A percentile compares a stretch with the other conserved stretches of the same genome.
Conservation (phyloP, 1,140 invertebrate genomes). For the Lanistes nyassanus region DNA sequence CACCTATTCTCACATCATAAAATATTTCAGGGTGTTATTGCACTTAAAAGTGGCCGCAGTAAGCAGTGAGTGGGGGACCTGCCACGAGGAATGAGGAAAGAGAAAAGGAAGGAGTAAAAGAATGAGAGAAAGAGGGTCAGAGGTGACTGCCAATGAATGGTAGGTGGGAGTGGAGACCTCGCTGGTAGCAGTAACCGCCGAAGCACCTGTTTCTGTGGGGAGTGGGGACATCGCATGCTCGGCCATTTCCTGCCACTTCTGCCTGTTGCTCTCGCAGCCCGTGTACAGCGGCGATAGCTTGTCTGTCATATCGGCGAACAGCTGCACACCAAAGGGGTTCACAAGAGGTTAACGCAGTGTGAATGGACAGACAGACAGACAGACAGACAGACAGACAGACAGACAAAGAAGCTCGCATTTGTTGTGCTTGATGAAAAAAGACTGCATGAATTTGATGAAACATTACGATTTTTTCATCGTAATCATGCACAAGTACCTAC, state of each 20-base stretch:
- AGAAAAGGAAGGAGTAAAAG: not conserved
- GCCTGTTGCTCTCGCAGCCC: slow-evolving; percentile 86
- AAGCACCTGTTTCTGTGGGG: slow-evolving; percentile 16
- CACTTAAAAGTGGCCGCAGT: too few species aligned
- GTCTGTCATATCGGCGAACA: slow-evolving; percentile 88
- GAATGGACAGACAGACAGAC: not conserved
- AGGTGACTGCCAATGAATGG: too few species aligned
- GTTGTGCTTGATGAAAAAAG: too few species aligned
- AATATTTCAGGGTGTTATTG: too few species aligned
- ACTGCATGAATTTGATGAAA: too few species aligned
- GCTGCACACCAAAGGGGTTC: slow-evolving; percentile 69
- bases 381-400: not conserved
- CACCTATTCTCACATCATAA: too few species aligned
- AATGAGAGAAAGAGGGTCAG: not conserved
- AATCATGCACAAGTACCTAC: too few species aligned
- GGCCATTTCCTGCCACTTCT: slow-evolving; percentile 90
- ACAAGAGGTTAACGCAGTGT: too few species aligned
- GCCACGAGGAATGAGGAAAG: not conserved
- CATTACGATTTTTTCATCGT: too few species aligned
- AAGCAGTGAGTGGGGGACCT: too few species aligned
- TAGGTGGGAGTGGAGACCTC: not conserved
- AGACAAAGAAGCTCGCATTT: not conserved
- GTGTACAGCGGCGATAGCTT: slow-evolving; percentile 89
- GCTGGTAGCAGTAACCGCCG: slow-evolving; percentile 2
- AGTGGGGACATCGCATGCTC: slow-evolving; percentile 70